Conservation (phyloP, 1,140 invertebrate species). For the Heliconius himera region DNA sequence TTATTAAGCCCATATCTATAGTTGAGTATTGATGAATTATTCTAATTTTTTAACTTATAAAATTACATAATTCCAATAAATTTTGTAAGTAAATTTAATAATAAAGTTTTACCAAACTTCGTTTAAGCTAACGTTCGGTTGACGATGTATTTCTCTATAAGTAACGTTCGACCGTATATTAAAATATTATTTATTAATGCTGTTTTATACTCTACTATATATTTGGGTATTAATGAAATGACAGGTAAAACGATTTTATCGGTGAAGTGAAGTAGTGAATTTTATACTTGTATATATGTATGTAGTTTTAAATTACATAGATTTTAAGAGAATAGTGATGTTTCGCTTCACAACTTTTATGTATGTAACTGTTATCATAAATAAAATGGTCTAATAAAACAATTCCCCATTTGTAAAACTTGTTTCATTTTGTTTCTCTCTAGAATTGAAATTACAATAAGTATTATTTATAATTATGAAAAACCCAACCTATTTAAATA, state of each 20-base stretch:
- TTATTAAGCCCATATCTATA: conserved; percentile 43
- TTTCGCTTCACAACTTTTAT: conserved; percentile 69
- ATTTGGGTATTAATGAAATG: conserved; percentile 42
- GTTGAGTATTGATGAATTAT: conserved; percentile 40
- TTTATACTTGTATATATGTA: conserved; percentile 77
- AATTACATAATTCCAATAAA: conserved; percentile 16
- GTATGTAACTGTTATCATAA: conserved; percentile 71
- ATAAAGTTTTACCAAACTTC: conserved; percentile 14
- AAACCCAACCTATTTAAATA: no score
- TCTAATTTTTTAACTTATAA: not conserved
- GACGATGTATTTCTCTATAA: conserved; percentile 11
- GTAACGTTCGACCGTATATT: conserved; percentile 9
- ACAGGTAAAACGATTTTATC: conserved; percentile 51
- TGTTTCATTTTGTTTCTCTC: conserved; percentile 26
- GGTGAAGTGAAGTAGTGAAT: conserved; percentile 65
- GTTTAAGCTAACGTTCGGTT: conserved; percentile 3
- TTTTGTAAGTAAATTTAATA: conserved; percentile 1
- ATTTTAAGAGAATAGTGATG: conserved; percentile 61
- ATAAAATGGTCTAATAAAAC: conserved; percentile 66
- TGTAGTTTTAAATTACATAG: conserved; percentile 59
- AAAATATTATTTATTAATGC: conserved; percentile 15
- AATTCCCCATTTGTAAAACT: conserved; percentile 54
- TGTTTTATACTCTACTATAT: conserved; percentile 42
- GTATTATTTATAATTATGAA: no score
- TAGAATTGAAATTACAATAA: not conserved